Conservation (phyloP, 2,113 vertebrate species). For the Gobiocypris rarus region DNA sequence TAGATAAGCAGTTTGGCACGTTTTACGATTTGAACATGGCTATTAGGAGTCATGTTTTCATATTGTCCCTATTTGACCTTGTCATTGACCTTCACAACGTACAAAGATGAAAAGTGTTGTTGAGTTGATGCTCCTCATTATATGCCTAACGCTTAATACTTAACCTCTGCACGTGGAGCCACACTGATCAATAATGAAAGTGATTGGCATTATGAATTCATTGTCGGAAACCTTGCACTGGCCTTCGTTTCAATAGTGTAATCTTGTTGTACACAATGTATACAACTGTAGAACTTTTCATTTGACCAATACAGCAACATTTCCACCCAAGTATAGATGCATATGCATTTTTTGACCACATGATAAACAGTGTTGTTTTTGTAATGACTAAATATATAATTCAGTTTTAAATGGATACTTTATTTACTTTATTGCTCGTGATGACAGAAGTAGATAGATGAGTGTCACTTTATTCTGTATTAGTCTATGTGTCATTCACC, state of each 20-base stretch:
- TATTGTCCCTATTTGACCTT: conserved; percentile 25
- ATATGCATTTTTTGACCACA: too few relatives aligned
- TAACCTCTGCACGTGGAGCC: conserved; percentile 34
- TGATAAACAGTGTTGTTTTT: too few relatives aligned
- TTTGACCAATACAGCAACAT: neutral
- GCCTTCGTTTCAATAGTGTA: neutral
- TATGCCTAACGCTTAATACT: conserved; percentile 35
- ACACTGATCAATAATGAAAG: conserved; percentile 43
- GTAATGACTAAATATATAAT: neutral
- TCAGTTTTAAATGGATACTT: neutral
- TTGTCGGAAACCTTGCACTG: neutral
- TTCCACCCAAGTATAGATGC: neutral
- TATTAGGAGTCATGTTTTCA: neutral
- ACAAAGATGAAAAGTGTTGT: conserved; percentile 17
- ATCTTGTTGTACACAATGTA: neutral
- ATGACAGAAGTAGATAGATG: conserved; percentile 20
- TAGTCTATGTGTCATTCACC: neutral
- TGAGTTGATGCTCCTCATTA: neutral
- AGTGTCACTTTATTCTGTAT: neutral
- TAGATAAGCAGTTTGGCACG: conserved; percentile 6
- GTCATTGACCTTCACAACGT: conserved; percentile 26
- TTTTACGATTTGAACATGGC: neutral
- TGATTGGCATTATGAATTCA: conserved; percentile 38
- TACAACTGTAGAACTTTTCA: neutral
- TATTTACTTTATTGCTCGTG: neutral